A percentile compares a stretch with the other conserved stretches of the same genome.
phyloP scores from a whole-genome alignment of 2,888 invertebrate species.

The Drosophila suboccidentalis region DNA sequence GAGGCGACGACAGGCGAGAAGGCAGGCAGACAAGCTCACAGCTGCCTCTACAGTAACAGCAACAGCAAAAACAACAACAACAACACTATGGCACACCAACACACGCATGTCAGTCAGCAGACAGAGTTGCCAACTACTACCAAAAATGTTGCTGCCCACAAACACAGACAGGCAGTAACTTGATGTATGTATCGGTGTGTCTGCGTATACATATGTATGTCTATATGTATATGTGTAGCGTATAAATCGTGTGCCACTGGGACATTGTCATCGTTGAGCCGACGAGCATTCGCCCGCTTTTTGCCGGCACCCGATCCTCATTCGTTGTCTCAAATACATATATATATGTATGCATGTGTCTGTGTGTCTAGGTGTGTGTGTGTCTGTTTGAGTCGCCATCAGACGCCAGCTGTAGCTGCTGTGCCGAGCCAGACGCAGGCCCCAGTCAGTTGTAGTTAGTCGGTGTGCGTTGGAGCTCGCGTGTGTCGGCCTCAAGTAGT shows the following conservation, averaged over 20 bases:
- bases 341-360: conserved; percentile 14
- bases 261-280: conserved; percentile 56
- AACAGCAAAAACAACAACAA: conserved; percentile 26
- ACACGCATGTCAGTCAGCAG: conserved; percentile 54
- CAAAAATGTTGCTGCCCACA: conserved; percentile 44
- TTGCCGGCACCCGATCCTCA: conserved; percentile 76
- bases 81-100: conserved; percentile 29
- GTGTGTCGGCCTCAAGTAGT: conserved; percentile 43
- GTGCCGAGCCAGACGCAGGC: conserved; percentile 48
- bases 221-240: conserved; percentile 2
- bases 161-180: conserved; percentile 46
- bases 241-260: conserved; percentile 52
- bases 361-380: conserved; percentile 23
- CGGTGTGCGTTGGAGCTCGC: conserved; percentile 67
- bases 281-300: conserved; percentile 40
- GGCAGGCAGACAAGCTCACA: conserved; percentile 70
- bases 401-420: conserved; percentile 44
- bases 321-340: conserved; percentile 41
- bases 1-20: conserved; percentile 59
- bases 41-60: conserved; percentile 55
- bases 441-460: conserved; percentile 76
- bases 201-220: conserved; percentile 12
- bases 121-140: conserved; percentile 58
- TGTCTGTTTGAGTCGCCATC: conserved; percentile 34
- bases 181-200: conserved; percentile 19